Percentiles rank a stretch among this genome's conserved stretches.
Conservation (phyloP, 2,797 vertebrate genomes). For the Avahi laniger region DNA sequence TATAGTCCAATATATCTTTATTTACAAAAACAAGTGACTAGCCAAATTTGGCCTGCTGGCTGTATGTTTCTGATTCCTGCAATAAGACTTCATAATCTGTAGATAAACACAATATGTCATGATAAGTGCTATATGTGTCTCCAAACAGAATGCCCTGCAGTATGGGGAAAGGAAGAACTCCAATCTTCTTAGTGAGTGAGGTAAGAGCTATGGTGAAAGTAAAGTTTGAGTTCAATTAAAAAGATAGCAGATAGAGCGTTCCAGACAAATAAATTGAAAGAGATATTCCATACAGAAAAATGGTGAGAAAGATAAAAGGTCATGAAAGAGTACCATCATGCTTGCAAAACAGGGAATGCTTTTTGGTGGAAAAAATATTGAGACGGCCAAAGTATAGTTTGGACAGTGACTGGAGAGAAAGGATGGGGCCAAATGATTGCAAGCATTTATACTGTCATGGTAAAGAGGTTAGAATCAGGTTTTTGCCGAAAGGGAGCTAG, state of each 20-base stretch:
- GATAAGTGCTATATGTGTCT: background rate
- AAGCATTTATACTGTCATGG: background rate
- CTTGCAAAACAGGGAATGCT: background rate
- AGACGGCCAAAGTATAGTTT: background rate
- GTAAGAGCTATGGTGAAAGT: background rate
- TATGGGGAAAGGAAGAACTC: background rate
- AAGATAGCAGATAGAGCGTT: background rate
- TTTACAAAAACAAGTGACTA: background rate
- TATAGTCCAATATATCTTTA: background rate
- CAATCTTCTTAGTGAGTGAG: background rate
- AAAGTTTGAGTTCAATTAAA: background rate
- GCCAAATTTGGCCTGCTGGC: background rate
- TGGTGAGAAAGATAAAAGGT: background rate
- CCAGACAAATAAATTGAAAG: background rate
- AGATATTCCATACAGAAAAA: background rate
- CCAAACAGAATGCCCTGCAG: background rate
- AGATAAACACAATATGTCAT: background rate
- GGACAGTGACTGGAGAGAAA: background rate
- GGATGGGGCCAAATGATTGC: background rate
- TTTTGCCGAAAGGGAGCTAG: background rate
- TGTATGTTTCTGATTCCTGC: background rate
- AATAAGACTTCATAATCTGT: background rate
- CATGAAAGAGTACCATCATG: background rate
- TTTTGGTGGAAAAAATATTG: background rate
- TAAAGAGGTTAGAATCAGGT: background rate